phyloP scores from a whole-genome alignment of 2,797 vertebrate genomes.

The Pteronotus mesoamericanus region DNA sequence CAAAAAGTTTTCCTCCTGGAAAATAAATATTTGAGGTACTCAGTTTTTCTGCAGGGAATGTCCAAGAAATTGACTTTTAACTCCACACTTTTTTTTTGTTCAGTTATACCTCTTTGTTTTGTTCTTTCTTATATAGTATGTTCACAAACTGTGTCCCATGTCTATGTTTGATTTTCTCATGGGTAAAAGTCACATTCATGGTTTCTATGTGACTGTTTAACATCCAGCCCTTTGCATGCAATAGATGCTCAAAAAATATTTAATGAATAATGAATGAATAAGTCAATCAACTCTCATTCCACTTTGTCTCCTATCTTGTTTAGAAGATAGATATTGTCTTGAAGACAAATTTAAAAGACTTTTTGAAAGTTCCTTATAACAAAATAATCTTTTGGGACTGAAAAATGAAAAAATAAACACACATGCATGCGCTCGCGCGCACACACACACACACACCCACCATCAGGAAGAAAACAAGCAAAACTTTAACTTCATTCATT shows the following conservation, averaged over 20 bases:
- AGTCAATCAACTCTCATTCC: not conserved
- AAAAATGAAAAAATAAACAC: not conserved
- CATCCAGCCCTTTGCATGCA: not conserved
- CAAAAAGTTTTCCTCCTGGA: not conserved
- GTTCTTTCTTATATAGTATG: not conserved
- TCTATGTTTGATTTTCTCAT: not conserved
- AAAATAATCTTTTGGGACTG: not conserved
- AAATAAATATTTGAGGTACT: not conserved
- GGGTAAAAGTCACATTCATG: not conserved
- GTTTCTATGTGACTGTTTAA: not conserved
- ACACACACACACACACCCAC: too few species aligned
- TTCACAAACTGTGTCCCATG: not conserved
- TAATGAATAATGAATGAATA: not conserved
- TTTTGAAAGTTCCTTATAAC: not conserved
- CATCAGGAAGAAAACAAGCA: not conserved
- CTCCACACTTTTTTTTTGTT: not conserved
- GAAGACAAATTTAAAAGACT: not conserved
- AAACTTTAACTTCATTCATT: not conserved
- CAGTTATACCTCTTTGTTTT: not conserved
- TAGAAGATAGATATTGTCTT: not conserved
- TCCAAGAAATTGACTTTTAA: not conserved
- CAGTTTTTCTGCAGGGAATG: not conserved
- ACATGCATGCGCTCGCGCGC: too few species aligned
- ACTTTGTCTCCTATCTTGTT: not conserved
- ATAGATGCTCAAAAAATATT: not conserved